Base-by-base conservation (phyloP, 2,888 invertebrate species). In the Frankliniella fusca region DNA sequence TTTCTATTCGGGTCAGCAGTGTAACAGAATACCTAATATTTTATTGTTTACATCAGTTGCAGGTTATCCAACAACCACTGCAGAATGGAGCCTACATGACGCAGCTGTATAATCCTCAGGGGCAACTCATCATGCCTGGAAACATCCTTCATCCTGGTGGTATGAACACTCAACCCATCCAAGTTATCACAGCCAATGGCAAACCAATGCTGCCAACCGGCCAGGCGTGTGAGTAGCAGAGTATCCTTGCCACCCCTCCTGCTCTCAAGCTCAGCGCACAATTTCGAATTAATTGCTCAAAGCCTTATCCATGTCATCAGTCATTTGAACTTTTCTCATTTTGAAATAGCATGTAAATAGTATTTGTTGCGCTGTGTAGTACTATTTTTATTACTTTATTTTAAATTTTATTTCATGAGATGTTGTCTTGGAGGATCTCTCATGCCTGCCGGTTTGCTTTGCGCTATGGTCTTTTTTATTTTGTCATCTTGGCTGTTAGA, bases 31-130 rank as follows among this genome's bases (percentile, higher is more conserved):
- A n/a, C 5, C 11, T 80, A 81, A 20, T 8, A 80, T 12, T 76
- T 48, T 65, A 48, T 70, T 81, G 28, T 83, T 54, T 81, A 82
- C 81, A 85, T 20, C 86, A 90, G 87, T 93, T 96, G 54, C 96
- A 96, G 87, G 93, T 96, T 48, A 94, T 96, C 85, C 94, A 94
- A 87, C 95, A 95, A 86, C 94, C 94, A 0, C 87, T 94, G 81
- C 94, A 94, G 87, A 94, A 91, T 88, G 91, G 91, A 80, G 91
- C 93, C 3, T 95, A 95, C 86, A 88, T 88, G 82, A 86, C 96
- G 81, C 94, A 93, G 86, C 88, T 96, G 84, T 95, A 95, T 88
- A 94, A 94, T 87, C 91, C 94, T 0, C 95, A 94, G 86, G 93
- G 93, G 49, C 90, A 90, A 70, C 88, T 96, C 83, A 88, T 97